phyloP scores from a whole-genome alignment of 2,888 invertebrate genomes.

The Anarsia innoxiella region DNA sequence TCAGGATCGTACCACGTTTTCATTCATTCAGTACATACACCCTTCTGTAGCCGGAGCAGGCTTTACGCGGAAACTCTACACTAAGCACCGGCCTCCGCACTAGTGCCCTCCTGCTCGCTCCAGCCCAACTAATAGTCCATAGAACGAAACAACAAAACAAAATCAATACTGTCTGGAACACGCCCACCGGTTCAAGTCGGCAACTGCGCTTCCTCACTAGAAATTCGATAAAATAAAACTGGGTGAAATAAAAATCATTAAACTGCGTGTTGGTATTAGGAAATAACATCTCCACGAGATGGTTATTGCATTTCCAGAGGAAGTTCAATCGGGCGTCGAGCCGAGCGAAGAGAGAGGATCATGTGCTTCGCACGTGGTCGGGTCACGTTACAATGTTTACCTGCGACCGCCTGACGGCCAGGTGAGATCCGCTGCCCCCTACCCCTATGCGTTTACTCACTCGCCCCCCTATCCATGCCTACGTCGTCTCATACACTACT shows the following conservation, averaged over 20 bases:
- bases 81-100: slow-evolving; percentile 54
- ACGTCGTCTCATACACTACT: slow-evolving; percentile 20
- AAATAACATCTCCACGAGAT: slow-evolving; percentile 23
- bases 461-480: slow-evolving; percentile 7
- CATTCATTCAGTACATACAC: slow-evolving; percentile 68
- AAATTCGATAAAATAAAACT: slow-evolving; percentile 73
- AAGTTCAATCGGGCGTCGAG: slow-evolving; percentile 11
- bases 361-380: slow-evolving; percentile 66
- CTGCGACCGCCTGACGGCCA: slow-evolving; percentile 62
- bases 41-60: slow-evolving; percentile 39
- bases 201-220: slow-evolving; percentile 70
- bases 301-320: slow-evolving; percentile 18
- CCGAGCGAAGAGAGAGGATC: slow-evolving; percentile 25
- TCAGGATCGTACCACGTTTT: slow-evolving; percentile 73
- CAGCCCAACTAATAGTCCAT: slow-evolving; percentile 27
- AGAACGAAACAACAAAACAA: slow-evolving; percentile 56
- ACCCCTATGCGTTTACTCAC: neutral
- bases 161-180: slow-evolving; percentile 73
- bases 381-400: slow-evolving; percentile 72
- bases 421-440: slow-evolving; percentile 43
- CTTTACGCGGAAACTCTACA: slow-evolving; percentile 69
- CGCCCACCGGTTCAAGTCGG: slow-evolving; percentile 67
- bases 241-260: slow-evolving; percentile 69
- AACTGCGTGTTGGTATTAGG: slow-evolving; percentile 45
- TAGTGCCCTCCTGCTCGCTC: slow-evolving; percentile 47